Percentiles rank a stretch among this genome's conserved stretches.
Evolutionary conservation across 2,888 invertebrate species (phyloP).

Genomic region (Nysson spinosus): DNA sequence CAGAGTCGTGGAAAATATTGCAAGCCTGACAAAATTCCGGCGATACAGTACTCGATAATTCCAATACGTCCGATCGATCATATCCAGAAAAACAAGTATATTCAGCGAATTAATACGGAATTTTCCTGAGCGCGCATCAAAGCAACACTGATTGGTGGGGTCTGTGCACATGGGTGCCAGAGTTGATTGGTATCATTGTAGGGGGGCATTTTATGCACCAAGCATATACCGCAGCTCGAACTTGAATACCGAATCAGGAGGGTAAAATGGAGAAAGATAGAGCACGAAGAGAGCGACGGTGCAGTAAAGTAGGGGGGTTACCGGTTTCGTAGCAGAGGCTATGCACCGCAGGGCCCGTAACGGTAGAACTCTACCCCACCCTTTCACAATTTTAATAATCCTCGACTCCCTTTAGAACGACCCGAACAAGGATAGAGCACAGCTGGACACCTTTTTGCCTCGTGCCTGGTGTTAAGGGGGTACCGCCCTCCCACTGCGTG

Average conservation of each 20-base stretch:
- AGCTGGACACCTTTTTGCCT: slow-evolving; percentile 67
- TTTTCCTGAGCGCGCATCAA: slow-evolving; percentile 57
- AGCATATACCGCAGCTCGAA: slow-evolving; percentile 63
- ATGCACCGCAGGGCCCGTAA: slow-evolving; percentile 48
- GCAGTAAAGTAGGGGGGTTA: slow-evolving; percentile 27
- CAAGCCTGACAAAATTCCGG: background rate
- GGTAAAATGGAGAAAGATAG: slow-evolving; percentile 20
- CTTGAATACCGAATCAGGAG: slow-evolving; percentile 62
- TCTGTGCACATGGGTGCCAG: slow-evolving; percentile 56
- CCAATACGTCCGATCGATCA: slow-evolving; percentile 21
- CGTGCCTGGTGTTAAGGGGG: slow-evolving; percentile 71
- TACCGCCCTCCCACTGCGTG: slow-evolving; percentile 69
- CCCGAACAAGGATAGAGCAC: slow-evolving; percentile 63
- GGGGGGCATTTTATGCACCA: slow-evolving; percentile 68
- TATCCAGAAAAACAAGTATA: slow-evolving; percentile 4
- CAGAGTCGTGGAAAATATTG: background rate
- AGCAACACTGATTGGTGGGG: slow-evolving; percentile 62
- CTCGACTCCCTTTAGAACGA: slow-evolving; percentile 65
- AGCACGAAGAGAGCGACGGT: slow-evolving; percentile 2
- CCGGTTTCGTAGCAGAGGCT: slow-evolving; percentile 56
- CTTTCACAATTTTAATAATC: slow-evolving; percentile 70
- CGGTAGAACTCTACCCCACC: slow-evolving; percentile 54
- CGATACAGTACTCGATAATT: background rate
- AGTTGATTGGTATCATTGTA: slow-evolving; percentile 73
- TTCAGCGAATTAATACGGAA: slow-evolving; percentile 43